phyloP scores from a whole-genome alignment of 2,797 vertebrate genomes.

The Oreonectes daqikongensis region DNA sequence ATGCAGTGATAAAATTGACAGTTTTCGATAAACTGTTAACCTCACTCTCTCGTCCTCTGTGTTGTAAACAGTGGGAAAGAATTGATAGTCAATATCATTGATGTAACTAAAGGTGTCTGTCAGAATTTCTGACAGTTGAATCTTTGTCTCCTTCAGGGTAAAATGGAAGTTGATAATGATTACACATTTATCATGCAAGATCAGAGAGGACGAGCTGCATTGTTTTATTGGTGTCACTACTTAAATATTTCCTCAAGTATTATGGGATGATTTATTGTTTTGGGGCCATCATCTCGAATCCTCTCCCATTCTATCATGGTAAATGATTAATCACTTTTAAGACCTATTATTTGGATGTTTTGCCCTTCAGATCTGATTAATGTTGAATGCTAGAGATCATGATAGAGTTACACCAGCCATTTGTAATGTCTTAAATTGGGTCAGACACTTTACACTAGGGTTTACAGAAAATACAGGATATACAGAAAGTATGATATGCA shows the following conservation, averaged over 20 bases:
- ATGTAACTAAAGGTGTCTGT: not conserved
- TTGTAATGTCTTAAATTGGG: constrained; percentile 10
- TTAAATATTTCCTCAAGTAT: constrained; percentile 54
- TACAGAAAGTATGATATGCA: too few species aligned
- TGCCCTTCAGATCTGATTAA: constrained; percentile 47
- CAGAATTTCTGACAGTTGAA: constrained; percentile 4
- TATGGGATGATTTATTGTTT: constrained; percentile 51
- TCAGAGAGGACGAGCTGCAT: constrained; percentile 23
- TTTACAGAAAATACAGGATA: not conserved
- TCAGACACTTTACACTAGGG: not conserved
- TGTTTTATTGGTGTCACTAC: constrained; percentile 57
- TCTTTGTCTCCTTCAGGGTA: not conserved
- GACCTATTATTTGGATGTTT: constrained; percentile 46
- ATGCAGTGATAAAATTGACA: not conserved
- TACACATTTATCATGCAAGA: constrained; percentile 54
- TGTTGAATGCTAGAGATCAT: constrained; percentile 19
- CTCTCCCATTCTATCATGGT: constrained; percentile 6
- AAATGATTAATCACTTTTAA: constrained; percentile 48
- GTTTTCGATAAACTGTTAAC: not conserved
- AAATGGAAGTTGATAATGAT: constrained; percentile 46
- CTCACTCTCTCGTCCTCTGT: not conserved
- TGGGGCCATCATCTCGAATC: constrained; percentile 8
- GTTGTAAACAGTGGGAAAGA: constrained; percentile 1
- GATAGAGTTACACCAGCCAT: not conserved
- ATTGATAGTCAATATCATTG: constrained; percentile 6